Evolutionary conservation across 2,888 invertebrate species (phyloP), one percentile per base, ranked within the genome.

Genomic region (Sussaba pulchella): DNA sequence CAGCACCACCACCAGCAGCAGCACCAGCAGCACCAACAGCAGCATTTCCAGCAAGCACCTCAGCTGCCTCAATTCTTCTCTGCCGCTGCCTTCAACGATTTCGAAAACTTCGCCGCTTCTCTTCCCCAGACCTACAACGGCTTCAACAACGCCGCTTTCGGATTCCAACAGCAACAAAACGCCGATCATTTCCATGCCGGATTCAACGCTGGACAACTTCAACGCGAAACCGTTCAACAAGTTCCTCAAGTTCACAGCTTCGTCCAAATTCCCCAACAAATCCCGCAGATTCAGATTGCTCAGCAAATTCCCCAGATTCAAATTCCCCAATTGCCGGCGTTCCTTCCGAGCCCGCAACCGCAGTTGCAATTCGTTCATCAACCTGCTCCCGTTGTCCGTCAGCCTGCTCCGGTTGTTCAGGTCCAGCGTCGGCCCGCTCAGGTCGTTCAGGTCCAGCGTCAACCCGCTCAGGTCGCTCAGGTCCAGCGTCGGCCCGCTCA

Each of bases 11-110:
- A n/a, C 24, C 66, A 50, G 8, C 36, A 21, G 6, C 8, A 12
- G n/a, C n/a, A n/a, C n/a, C n/a, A n/a, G n/a, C n/a, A n/a, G n/a
- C n/a, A n/a, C n/a, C n/a, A n/a, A 36, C 66, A 50, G 8, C 36
- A 21, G 6, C 8, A 12, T 21, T 52, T 36, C 50, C 71, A 81
- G 12, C 70, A 69, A 21, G n/a, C 47, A 1, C 31, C 47, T 5
- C 64, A 50, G 26, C 71, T 57, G 12, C 78, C 78, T 10, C 52
- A 67, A 9, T 31, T 36, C 5, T 69, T 45, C 64, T 4, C 66
- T 1, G 31, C 45, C 24, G 47, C n/a, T 3, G 26, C 36, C 10
- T 31, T 21, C n/a, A 43, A 26, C 52, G 41, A 8, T 21, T 71
- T 67, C 26, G 47, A 52, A 2, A 80, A 41, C 47, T 14, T 61